Conservation (phyloP, 35 echinoderm and acorn worm genomes). For the Lytechinus pictus region DNA sequence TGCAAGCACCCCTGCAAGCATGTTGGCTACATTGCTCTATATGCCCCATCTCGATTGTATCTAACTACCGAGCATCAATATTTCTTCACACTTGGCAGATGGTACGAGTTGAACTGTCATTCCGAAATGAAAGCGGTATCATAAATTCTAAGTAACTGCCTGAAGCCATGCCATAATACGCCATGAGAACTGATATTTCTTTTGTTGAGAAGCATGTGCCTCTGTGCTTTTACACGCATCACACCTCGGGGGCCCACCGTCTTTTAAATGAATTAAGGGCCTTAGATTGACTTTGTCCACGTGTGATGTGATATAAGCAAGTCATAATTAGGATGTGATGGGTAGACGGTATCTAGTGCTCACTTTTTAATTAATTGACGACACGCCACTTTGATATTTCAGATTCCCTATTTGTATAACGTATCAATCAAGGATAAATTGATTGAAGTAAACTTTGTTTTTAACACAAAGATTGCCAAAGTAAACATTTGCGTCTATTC, state of each 20-base stretch:
- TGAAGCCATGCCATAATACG: background rate
- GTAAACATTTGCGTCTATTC: too few species aligned
- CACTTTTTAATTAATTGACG: background rate
- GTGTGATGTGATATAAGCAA: background rate
- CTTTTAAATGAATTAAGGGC: background rate
- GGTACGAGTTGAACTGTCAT: background rate
- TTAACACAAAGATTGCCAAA: too few species aligned
- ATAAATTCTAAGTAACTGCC: slow-evolving; percentile 4
- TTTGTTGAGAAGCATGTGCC: background rate
- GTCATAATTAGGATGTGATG: background rate
- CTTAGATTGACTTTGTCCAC: background rate
- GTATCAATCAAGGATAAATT: too few species aligned
- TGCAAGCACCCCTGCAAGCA: background rate
- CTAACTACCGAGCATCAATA: background rate
- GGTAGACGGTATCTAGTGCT: background rate
- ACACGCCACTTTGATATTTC: too few species aligned
- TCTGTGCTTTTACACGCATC: background rate
- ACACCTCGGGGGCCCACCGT: background rate
- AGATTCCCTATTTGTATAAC: too few species aligned
- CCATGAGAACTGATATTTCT: background rate
- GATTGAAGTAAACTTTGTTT: too few species aligned
- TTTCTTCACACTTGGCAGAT: background rate
- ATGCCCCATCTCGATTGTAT: background rate
- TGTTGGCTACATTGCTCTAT: background rate
- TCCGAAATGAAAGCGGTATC: background rate